Conservation (phyloP, 2,888 invertebrate species). For the Chymomyza amoena region DNA sequence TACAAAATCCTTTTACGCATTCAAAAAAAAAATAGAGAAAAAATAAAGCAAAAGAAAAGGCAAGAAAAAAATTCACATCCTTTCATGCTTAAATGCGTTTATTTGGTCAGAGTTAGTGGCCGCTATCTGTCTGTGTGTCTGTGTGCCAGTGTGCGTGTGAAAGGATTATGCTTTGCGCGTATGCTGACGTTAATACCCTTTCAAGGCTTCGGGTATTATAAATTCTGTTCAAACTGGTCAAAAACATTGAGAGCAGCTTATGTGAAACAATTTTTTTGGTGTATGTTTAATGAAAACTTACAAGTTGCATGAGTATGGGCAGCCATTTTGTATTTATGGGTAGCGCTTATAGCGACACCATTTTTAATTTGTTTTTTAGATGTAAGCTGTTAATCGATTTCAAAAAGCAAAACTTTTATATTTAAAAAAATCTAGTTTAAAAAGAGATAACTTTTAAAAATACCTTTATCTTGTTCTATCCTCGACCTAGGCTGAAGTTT, state of each 20-base stretch:
- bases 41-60: conserved; percentile 14
- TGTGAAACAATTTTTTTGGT: neutral
- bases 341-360: too few relatives aligned
- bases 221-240: neutral
- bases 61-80: conserved; percentile 46
- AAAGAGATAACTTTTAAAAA: too few relatives aligned
- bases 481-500: too few relatives aligned
- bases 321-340: too few relatives aligned
- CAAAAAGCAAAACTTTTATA: too few relatives aligned
- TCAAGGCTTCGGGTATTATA: neutral
- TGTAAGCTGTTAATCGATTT: too few relatives aligned
- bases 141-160: conserved; percentile 39
- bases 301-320: too few relatives aligned
- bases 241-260: neutral
- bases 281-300: too few relatives aligned
- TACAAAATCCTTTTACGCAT: conserved; percentile 63
- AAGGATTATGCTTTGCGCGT: conserved; percentile 52
- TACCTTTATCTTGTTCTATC: too few relatives aligned
- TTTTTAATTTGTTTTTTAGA: too few relatives aligned
- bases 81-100: conserved; percentile 66
- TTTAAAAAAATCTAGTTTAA: too few relatives aligned
- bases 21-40: conserved; percentile 31
- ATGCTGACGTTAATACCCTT: neutral
- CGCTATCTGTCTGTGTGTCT: conserved; percentile 1
- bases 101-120: conserved; percentile 54